A percentile compares a stretch with the other conserved stretches of the same genome.
Evolutionary conservation across 1,140 invertebrate genomes (phyloP).

Genomic region (Platyscapa corneri): DNA sequence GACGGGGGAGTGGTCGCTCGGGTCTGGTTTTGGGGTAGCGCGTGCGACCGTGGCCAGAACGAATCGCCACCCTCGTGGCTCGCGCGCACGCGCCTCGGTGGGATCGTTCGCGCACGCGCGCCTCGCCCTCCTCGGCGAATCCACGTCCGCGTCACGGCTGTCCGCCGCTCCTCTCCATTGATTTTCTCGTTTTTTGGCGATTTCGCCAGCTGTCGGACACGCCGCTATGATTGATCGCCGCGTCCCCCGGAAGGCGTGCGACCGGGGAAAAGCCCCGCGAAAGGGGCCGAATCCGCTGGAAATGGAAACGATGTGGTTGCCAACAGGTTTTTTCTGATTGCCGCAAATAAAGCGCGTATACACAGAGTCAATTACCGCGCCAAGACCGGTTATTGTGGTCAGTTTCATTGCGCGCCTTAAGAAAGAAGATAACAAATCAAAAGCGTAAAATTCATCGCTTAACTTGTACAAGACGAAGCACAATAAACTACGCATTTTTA

Average conservation of each 20-base stretch:
- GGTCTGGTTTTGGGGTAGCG: background rate
- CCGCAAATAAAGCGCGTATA: background rate
- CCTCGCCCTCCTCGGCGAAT: too few relatives aligned
- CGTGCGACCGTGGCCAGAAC: background rate
- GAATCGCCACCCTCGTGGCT: conserved; percentile 25
- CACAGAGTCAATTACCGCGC: background rate
- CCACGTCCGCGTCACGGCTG: background rate
- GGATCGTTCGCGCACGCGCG: conserved; percentile 3
- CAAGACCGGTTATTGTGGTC: background rate
- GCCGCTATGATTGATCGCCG: background rate
- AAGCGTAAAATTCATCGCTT: background rate
- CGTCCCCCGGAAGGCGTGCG: background rate
- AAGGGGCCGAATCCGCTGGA: too few relatives aligned
- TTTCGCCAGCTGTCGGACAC: conserved; percentile 7
- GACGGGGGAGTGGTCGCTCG: conserved; percentile 41
- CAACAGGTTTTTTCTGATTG: background rate
- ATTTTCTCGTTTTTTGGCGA: background rate
- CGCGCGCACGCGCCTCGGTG: conserved; percentile 32
- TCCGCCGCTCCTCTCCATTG: background rate
- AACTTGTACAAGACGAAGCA: background rate
- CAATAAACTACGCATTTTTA: background rate
- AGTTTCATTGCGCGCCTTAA: background rate
- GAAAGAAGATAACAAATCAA: background rate
- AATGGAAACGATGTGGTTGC: background rate
- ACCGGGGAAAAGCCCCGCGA: background rate